Evolutionary conservation across 2,888 invertebrate species (phyloP).

Genomic region (Eupithecia abbreviata): DNA sequence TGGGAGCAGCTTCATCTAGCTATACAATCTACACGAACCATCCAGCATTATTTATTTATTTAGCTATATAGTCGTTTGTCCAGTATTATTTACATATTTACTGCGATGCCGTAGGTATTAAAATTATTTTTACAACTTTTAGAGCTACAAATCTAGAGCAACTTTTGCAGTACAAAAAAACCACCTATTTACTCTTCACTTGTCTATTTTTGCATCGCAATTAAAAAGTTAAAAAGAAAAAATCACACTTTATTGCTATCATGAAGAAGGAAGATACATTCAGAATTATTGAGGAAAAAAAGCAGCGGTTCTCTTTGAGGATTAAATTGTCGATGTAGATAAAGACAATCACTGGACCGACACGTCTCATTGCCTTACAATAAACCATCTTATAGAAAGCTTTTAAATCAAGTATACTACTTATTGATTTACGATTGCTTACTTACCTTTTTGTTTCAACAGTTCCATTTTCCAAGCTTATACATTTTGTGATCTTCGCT

Average conservation of each 20-base stretch:
- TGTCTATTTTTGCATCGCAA: neutral
- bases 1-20: no score
- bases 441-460: slow-evolving; percentile 45
- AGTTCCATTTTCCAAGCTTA: slow-evolving; percentile 53
- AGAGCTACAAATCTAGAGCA: neutral
- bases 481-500: slow-evolving; percentile 56
- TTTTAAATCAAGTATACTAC: slow-evolving; percentile 49
- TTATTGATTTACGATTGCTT: slow-evolving; percentile 54
- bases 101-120: neutral
- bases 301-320: slow-evolving; percentile 18
- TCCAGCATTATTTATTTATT: no score
- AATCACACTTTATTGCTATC: neutral
- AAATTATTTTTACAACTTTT: neutral
- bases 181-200: neutral
- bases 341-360: slow-evolving; percentile 35
- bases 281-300: slow-evolving; percentile 14
- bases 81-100: no score
- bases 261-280: neutral
- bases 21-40: no score
- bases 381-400: slow-evolving; percentile 55
- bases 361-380: slow-evolving; percentile 26
- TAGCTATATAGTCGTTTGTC: no score
- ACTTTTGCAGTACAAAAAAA: neutral
- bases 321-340: slow-evolving; percentile 19
- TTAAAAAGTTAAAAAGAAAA: neutral